Evolutionary conservation across 2,888 invertebrate species (phyloP).

Genomic region (Tinea semifulvella): DNA sequence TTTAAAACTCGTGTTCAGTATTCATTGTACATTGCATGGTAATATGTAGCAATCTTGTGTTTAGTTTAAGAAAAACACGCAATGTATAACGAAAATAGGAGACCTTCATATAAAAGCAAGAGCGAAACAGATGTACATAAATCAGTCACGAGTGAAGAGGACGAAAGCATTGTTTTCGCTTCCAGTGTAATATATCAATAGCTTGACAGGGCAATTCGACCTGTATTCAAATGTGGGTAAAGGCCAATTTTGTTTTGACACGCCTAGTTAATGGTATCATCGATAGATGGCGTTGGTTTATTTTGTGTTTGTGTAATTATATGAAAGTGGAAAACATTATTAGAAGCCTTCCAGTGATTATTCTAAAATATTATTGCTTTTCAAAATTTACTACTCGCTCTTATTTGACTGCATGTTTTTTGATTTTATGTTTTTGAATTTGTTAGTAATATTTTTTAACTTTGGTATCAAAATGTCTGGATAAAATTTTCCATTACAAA

Average conservation of each 20-base stretch:
- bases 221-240: slow-evolving; percentile 35
- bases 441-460: too few species aligned
- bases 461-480: too few species aligned
- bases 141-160: slow-evolving; percentile 42
- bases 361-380: too few species aligned
- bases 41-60: too few species aligned
- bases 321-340: slow-evolving; percentile 8
- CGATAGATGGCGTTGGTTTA: slow-evolving; percentile 17
- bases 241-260: slow-evolving; percentile 28
- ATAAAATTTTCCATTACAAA: not conserved
- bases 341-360: too few species aligned
- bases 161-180: slow-evolving; percentile 30
- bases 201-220: slow-evolving; percentile 33
- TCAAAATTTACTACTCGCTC: too few species aligned
- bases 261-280: not conserved
- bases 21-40: too few species aligned
- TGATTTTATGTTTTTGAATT: too few species aligned
- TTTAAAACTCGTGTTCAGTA: too few species aligned
- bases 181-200: slow-evolving; percentile 16
- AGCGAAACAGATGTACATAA: slow-evolving; percentile 42
- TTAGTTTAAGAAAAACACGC: too few species aligned
- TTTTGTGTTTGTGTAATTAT: slow-evolving; percentile 12
- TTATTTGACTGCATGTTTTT: too few species aligned
- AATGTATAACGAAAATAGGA: too few species aligned
- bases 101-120: slow-evolving; percentile 54